Percentiles rank a stretch among this genome's conserved stretches.
These are phyloP conservation scores for Bombus consobrinus DNA, from an alignment of 1,140 invertebrate species.

Conservation along the genomic window DNA sequence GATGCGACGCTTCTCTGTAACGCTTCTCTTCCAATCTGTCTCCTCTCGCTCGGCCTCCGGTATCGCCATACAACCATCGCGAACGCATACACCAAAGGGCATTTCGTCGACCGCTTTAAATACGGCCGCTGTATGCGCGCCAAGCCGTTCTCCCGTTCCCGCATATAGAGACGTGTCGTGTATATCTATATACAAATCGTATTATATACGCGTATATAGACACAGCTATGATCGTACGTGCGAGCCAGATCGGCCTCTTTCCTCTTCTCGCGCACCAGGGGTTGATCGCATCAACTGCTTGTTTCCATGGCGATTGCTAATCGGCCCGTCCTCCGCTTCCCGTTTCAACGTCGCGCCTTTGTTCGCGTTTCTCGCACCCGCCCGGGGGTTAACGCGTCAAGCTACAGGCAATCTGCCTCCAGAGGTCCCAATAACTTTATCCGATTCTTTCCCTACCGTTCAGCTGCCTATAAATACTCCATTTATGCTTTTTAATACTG, in stretches of 20 bases:
- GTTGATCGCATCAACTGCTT: constrained; percentile 84
- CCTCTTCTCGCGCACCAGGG: constrained; percentile 75
- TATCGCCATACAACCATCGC: constrained; percentile 44
- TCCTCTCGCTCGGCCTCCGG: constrained; percentile 59
- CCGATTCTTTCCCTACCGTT: background rate
- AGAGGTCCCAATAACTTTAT: background rate
- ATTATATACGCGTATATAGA: constrained; percentile 42
- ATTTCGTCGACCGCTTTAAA: constrained; percentile 69
- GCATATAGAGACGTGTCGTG: constrained; percentile 16
- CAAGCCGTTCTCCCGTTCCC: background rate
- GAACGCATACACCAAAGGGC: background rate
- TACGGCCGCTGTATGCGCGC: constrained; percentile 60
- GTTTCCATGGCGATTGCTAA: constrained; percentile 86
- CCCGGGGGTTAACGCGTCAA: background rate
- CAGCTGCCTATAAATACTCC: background rate
- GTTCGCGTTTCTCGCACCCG: background rate
- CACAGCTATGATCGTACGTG: constrained; percentile 20
- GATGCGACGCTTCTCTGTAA: background rate
- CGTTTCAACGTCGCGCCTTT: background rate
- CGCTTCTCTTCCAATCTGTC: constrained; percentile 66
- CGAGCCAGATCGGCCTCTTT: constrained; percentile 12
- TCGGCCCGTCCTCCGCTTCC: constrained; percentile 79
- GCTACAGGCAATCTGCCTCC: constrained; percentile 7
- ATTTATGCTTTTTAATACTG: background rate
- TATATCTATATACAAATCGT: constrained; percentile 44